Evolutionary conservation across 2,888 invertebrate species (phyloP).

Genomic region (Agrotis segetum): DNA sequence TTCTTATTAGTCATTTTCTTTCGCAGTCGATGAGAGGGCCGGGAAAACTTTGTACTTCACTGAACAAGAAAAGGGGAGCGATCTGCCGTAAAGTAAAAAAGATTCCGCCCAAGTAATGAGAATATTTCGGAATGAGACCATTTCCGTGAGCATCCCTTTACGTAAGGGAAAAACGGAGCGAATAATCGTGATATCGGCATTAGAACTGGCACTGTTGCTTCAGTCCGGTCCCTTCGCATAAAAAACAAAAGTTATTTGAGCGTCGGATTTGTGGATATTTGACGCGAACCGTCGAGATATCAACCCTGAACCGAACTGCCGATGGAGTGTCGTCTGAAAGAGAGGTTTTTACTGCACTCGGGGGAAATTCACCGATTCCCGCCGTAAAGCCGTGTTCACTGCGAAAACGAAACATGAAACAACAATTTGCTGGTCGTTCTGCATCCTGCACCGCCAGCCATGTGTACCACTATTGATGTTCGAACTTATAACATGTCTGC

Average conservation of each 20-base stretch:
- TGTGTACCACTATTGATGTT: slow-evolving; percentile 60
- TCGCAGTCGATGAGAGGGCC: slow-evolving; percentile 75
- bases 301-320: slow-evolving; percentile 80
- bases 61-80: slow-evolving; percentile 81
- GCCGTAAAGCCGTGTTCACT: slow-evolving; percentile 78
- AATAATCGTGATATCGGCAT: slow-evolving; percentile 78
- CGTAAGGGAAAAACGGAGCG: slow-evolving; percentile 70
- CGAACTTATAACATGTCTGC: slow-evolving; percentile 64
- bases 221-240: slow-evolving; percentile 71
- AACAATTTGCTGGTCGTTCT: slow-evolving; percentile 77
- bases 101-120: slow-evolving; percentile 85
- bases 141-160: slow-evolving; percentile 76
- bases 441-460: slow-evolving; percentile 69
- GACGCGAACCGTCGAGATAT: slow-evolving; percentile 75
- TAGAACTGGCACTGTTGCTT: slow-evolving; percentile 70
- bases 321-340: slow-evolving; percentile 79
- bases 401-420: slow-evolving; percentile 76
- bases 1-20: slow-evolving; percentile 86
- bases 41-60: slow-evolving; percentile 81
- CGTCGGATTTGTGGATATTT: slow-evolving; percentile 77
- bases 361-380: slow-evolving; percentile 87
- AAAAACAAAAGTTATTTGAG: slow-evolving; percentile 79
- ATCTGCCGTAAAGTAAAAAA: slow-evolving; percentile 81
- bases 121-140: slow-evolving; percentile 81
- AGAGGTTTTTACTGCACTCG: slow-evolving; percentile 85